A percentile compares a stretch with the other conserved stretches of the same genome.
Evolutionary conservation across 2,888 invertebrate species (phyloP).

Genomic region (Cephus runcator): DNA sequence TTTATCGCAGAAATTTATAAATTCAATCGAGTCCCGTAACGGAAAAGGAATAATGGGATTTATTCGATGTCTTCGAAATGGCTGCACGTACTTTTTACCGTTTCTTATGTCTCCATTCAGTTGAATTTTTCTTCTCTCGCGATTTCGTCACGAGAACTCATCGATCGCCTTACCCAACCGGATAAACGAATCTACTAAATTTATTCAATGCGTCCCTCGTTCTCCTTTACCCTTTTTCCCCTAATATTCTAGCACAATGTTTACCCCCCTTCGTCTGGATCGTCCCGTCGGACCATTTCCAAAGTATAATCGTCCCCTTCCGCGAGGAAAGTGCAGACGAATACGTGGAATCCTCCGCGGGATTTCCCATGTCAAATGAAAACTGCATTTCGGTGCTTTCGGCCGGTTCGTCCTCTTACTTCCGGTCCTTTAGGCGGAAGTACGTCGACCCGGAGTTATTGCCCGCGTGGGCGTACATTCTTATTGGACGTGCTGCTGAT

Average conservation of each 20-base stretch:
- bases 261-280: background rate
- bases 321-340: background rate
- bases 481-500: background rate
- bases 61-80: background rate
- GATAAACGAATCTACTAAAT: background rate
- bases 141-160: background rate
- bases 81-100: background rate
- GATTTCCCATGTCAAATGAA: background rate
- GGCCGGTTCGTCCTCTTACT: background rate
- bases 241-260: background rate
- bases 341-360: background rate
- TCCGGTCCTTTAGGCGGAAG: background rate
- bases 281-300: background rate
- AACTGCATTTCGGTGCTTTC: background rate
- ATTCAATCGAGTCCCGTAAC: background rate
- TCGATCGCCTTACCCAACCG: background rate
- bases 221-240: background rate
- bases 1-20: background rate
- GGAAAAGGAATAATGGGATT: background rate
- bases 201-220: background rate
- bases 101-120: background rate
- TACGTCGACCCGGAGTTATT: background rate
- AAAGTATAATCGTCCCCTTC: background rate
- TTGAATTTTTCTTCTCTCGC: background rate
- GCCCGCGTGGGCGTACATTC: background rate